These are phyloP conservation scores for Oreochromis spilurus DNA, from an alignment of 2,113 vertebrate genomes.

Conservation along the genomic window DNA sequence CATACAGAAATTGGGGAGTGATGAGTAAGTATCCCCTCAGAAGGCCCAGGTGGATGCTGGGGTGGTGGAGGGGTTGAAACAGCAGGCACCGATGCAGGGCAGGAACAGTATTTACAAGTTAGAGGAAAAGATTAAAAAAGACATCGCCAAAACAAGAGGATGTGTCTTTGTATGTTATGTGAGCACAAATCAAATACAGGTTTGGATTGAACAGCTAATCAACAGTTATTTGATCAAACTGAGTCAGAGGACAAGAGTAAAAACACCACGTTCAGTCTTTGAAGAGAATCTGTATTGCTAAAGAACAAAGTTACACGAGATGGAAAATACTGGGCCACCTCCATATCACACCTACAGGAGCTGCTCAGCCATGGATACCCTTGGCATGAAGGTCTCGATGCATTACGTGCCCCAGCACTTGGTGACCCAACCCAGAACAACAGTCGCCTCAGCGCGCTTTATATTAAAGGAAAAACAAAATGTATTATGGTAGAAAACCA, in stretches of 20 bases:
- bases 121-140: background rate
- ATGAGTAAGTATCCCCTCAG: background rate
- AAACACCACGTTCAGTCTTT: background rate
- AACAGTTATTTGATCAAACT: background rate
- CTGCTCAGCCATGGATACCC: background rate
- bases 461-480: background rate
- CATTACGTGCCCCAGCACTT: background rate
- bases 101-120: background rate
- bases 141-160: background rate
- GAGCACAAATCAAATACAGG: background rate
- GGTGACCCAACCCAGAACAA: background rate
- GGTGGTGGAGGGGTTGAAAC: background rate
- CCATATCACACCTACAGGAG: background rate
- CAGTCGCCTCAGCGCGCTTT: rapidly evolving
- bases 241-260: background rate
- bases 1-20: background rate
- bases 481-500: background rate
- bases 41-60: background rate
- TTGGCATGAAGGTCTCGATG: background rate
- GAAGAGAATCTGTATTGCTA: background rate
- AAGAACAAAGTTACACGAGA: background rate
- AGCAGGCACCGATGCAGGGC: background rate
- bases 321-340: background rate
- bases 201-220: background rate
- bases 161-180: background rate